Conservation (phyloP, 92 coral and sea anemone genomes). For the Porites cylindrica region DNA sequence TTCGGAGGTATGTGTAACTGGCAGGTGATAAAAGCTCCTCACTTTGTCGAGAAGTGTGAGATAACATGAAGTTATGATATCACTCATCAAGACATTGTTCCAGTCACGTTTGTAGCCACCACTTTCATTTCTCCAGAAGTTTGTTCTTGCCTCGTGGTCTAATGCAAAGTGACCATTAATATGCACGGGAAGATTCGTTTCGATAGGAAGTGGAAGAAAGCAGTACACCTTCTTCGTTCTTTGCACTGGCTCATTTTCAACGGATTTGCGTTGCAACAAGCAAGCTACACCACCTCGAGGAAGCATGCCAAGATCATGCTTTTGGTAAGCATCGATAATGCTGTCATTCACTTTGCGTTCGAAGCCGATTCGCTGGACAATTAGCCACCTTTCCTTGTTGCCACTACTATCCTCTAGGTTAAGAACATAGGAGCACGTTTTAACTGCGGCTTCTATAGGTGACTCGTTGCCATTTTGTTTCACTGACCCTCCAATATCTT, state of each 20-base stretch:
- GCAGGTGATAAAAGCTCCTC: constrained; percentile 16
- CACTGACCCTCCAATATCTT: constrained; percentile 15
- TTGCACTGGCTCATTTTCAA: background rate
- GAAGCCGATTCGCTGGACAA: constrained; percentile 82
- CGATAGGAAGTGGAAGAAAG: constrained; percentile 88
- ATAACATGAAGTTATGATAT: constrained; percentile 76
- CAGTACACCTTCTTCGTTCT: constrained; percentile 73
- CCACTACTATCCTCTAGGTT: constrained; percentile 61
- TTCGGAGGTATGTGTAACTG: background rate
- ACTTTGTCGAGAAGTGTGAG: constrained; percentile 60
- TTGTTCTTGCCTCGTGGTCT: constrained; percentile 77
- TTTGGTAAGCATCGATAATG: constrained; percentile 53
- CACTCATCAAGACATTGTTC: constrained; percentile 63
- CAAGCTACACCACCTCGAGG: constrained; percentile 96
- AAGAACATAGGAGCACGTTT: constrained; percentile 70
- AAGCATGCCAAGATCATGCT: constrained; percentile 77
- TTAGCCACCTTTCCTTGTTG: constrained; percentile 78
- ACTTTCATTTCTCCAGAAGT: constrained; percentile 42
- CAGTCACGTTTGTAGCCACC: constrained; percentile 59
- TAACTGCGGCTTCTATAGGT: constrained; percentile 46
- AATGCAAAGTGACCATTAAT: constrained; percentile 90
- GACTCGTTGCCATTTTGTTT: constrained; percentile 6
- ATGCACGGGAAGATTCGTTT: constrained; percentile 84
- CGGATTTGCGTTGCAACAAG: constrained; percentile 25
- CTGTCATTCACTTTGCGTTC: constrained; percentile 21